Conservation (phyloP, 2,797 vertebrate species). For the Menidia menidia region DNA sequence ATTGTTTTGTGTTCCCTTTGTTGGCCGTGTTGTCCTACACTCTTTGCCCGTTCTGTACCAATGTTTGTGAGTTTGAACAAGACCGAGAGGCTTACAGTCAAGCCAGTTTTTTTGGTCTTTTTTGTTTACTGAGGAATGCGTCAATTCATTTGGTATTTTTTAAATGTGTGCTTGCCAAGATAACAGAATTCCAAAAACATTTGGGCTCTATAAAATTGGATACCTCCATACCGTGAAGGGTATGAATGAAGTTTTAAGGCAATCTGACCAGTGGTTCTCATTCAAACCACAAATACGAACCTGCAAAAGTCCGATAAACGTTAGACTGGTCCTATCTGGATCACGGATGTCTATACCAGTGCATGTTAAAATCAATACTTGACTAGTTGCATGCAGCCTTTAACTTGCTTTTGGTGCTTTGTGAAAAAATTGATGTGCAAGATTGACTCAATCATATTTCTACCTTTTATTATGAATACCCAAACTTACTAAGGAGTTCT, state of each 20-base stretch:
- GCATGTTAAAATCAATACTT: too few species aligned
- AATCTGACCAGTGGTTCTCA: neutral
- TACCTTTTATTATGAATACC: too few species aligned
- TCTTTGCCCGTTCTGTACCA: conserved; percentile 33
- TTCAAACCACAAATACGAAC: neutral
- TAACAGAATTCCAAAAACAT: neutral
- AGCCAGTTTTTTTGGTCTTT: neutral
- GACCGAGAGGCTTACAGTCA: neutral
- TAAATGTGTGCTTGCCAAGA: too few species aligned
- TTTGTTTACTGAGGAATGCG: too few species aligned
- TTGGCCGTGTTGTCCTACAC: conserved; percentile 55
- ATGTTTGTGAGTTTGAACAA: conserved; percentile 47
- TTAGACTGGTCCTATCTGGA: neutral
- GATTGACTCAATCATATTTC: too few species aligned
- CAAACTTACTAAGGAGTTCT: too few species aligned
- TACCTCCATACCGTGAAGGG: neutral
- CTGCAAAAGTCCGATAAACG: neutral
- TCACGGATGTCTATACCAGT: neutral
- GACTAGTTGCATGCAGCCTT: too few species aligned
- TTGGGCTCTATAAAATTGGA: neutral
- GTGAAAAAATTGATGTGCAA: too few species aligned
- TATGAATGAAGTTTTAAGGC: neutral
- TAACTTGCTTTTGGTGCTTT: too few species aligned
- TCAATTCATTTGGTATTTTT: too few species aligned
- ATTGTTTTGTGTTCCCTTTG: conserved; percentile 66